Evolutionary conservation across 2,797 vertebrate genomes (phyloP).

Genomic region (Hemitrygon akajei): DNA sequence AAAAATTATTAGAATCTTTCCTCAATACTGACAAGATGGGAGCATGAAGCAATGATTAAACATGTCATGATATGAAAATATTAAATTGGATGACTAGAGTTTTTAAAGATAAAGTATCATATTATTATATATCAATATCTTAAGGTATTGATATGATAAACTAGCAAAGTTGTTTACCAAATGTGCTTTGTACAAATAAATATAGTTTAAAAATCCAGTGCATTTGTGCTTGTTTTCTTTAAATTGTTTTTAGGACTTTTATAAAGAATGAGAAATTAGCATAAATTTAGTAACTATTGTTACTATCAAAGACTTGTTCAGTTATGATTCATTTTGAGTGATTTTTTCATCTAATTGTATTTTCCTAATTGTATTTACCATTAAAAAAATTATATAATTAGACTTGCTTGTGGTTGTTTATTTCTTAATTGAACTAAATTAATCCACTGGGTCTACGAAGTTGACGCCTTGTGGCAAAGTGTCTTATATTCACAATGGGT

Average conservation of each 20-base stretch:
- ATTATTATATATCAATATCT: slow-evolving; percentile 12
- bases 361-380: slow-evolving; percentile 33
- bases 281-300: slow-evolving; percentile 8
- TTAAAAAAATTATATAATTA: slow-evolving; percentile 32
- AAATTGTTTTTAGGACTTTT: slow-evolving; percentile 27
- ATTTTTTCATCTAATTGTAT: slow-evolving; percentile 11
- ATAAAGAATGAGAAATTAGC: slow-evolving; percentile 3
- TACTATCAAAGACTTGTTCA: slow-evolving; percentile 22
- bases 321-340: slow-evolving; percentile 29
- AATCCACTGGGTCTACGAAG: neutral
- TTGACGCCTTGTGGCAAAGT: neutral
- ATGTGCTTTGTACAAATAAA: slow-evolving; percentile 35
- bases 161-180: slow-evolving; percentile 29
- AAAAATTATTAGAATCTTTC: neutral
- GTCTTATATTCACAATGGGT: neutral
- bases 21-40: slow-evolving; percentile 1
- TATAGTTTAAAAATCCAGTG: slow-evolving; percentile 2
- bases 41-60: slow-evolving; percentile 28
- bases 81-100: slow-evolving; percentile 32
- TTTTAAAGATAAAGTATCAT: slow-evolving; percentile 10
- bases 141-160: slow-evolving; percentile 28
- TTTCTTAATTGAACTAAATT: neutral
- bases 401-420: neutral
- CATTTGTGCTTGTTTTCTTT: slow-evolving; percentile 33
- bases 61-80: slow-evolving; percentile 8